These are phyloP conservation scores for Gambusia yucatana DNA, from an alignment of 2,797 vertebrate species.

Conservation along the genomic window DNA sequence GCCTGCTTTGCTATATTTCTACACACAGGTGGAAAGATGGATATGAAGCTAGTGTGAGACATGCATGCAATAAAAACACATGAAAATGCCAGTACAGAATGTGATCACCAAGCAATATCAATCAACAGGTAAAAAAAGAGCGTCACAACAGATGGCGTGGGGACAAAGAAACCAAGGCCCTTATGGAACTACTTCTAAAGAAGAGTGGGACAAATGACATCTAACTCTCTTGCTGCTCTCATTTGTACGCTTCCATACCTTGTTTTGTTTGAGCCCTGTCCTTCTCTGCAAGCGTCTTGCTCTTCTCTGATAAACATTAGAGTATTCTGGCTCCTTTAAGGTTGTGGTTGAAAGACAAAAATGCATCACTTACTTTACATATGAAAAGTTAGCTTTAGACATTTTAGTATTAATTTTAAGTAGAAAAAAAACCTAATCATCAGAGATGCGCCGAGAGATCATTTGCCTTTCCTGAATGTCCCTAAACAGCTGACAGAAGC, in stretches of 20 bases:
- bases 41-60: constrained; percentile 92
- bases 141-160: constrained; percentile 43
- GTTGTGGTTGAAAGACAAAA: constrained; percentile 83
- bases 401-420: constrained; percentile 11
- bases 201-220: constrained; percentile 69
- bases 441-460: not conserved
- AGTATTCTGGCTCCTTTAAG: constrained; percentile 88
- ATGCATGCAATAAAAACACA: constrained; percentile 83
- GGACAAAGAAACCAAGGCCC: constrained; percentile 67
- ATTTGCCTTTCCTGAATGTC: not conserved
- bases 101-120: constrained; percentile 67
- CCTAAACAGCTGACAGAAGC: not conserved
- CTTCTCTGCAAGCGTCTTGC: constrained; percentile 86
- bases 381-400: constrained; percentile 34
- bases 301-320: constrained; percentile 89
- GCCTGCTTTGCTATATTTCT: constrained; percentile 99
- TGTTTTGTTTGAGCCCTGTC: constrained; percentile 87
- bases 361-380: constrained; percentile 71
- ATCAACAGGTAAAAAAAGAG: constrained; percentile 62
- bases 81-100: constrained; percentile 66
- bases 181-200: constrained; percentile 82
- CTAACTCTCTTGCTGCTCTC: constrained; percentile 54
- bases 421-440: constrained; percentile 11
- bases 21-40: constrained; percentile 94
- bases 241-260: constrained; percentile 77